phyloP scores from a whole-genome alignment of 2,113 vertebrate genomes.

The Coturnix japonica region DNA sequence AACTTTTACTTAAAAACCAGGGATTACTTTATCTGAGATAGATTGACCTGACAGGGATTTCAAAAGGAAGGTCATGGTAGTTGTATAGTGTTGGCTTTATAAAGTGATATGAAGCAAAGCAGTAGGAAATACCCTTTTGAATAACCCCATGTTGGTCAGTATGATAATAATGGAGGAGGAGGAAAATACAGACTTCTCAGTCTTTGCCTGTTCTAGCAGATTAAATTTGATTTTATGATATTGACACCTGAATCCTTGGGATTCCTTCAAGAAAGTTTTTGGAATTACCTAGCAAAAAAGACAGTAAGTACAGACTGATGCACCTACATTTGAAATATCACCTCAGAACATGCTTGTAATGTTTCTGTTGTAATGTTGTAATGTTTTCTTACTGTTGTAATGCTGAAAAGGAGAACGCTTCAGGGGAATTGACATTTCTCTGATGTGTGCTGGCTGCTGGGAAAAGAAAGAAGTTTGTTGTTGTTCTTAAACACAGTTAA shows the following conservation, averaged over 20 bases:
- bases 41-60: not conserved
- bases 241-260: not conserved
- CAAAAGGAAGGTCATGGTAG: not conserved
- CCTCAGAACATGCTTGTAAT: not conserved
- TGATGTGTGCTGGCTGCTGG: not conserved
- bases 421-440: not conserved
- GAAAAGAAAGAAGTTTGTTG: not conserved
- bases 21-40: not conserved
- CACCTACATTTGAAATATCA: not conserved
- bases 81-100: not conserved
- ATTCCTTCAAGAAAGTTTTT: not conserved
- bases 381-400: no score
- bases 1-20: not conserved
- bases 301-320: not conserved
- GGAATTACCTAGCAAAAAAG: not conserved
- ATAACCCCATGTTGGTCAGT: not conserved
- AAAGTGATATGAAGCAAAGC: not conserved
- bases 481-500: accelerated
- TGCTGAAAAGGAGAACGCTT: not conserved
- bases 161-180: not conserved
- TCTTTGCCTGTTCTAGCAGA: not conserved
- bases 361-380: no score
- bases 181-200: not conserved
- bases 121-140: not conserved
- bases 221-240: not conserved